These are phyloP conservation scores for Pristionchus maxplancki DNA, from an alignment of 2,888 invertebrate genomes.

Conservation along the genomic window DNA sequence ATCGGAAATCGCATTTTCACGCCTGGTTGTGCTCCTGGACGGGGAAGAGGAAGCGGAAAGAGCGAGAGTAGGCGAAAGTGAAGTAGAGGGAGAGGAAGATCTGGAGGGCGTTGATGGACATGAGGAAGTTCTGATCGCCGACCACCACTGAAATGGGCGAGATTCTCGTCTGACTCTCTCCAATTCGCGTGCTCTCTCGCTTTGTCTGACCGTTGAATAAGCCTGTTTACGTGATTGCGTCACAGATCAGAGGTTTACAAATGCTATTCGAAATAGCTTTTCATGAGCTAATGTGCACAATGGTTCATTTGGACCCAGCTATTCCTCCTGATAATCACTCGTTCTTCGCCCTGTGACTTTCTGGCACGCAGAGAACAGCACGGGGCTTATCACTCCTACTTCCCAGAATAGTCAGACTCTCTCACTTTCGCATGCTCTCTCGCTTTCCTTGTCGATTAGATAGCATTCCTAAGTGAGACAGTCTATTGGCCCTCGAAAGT, in stretches of 20 bases:
- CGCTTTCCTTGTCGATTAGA: neutral
- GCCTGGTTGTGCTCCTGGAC: neutral
- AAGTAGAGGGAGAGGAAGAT: constrained; percentile 42
- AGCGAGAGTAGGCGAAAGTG: constrained; percentile 32
- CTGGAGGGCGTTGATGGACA: neutral
- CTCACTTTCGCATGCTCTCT: neutral
- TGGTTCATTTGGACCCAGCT: no score
- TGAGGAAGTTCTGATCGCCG: constrained; percentile 25
- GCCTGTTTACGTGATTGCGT: no score
- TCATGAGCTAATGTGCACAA: no score
- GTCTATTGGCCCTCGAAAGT: no score
- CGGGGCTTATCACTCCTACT: neutral
- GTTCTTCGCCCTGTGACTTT: neutral
- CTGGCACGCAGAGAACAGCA: neutral
- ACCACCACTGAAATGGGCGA: constrained; percentile 35
- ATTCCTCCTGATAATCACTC: no score
- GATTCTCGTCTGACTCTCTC: neutral
- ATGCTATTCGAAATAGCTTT: no score
- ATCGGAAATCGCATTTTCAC: no score
- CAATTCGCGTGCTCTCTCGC: no score
- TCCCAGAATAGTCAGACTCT: neutral
- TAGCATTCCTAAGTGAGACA: no score
- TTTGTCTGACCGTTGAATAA: no score
- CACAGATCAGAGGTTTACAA: no score
- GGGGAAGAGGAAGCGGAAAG: constrained; percentile 24